Evolutionary conservation across 2,113 vertebrate genomes (phyloP).

Genomic region (Conger conger): DNA sequence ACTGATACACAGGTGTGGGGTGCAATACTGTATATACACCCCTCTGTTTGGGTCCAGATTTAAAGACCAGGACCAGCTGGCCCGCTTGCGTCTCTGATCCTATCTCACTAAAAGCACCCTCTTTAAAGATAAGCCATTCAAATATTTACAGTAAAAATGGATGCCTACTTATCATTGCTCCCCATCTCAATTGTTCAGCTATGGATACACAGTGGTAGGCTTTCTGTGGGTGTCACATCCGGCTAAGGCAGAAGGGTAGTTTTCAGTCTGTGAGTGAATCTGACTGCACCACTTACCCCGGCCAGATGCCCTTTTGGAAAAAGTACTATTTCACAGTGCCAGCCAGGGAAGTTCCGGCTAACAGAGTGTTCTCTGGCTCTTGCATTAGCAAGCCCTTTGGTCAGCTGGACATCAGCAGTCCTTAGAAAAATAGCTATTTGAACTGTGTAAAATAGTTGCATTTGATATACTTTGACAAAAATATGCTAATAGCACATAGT

Average conservation of each 20-base stretch:
- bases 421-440: too few relatives aligned
- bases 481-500: too few relatives aligned
- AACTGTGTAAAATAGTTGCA: too few relatives aligned
- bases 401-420: neutral
- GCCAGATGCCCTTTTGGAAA: neutral
- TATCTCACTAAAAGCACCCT: constrained; percentile 43
- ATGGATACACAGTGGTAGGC: neutral
- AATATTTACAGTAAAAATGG: constrained; percentile 38
- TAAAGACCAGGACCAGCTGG: constrained; percentile 11
- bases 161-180: neutral
- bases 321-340: neutral
- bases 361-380: neutral
- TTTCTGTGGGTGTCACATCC: neutral
- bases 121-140: neutral
- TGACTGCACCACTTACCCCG: neutral
- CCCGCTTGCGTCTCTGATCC: constrained; percentile 9
- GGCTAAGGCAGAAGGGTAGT: neutral
- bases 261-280: neutral
- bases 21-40: constrained; percentile 56
- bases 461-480: too few relatives aligned
- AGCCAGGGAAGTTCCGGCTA: neutral
- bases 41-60: constrained; percentile 33
- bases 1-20: constrained; percentile 67
- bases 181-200: neutral
- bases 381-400: neutral